These are phyloP conservation scores for Globodera rostochiensis DNA, from an alignment of 1,140 invertebrate genomes.

Conservation along the genomic window DNA sequence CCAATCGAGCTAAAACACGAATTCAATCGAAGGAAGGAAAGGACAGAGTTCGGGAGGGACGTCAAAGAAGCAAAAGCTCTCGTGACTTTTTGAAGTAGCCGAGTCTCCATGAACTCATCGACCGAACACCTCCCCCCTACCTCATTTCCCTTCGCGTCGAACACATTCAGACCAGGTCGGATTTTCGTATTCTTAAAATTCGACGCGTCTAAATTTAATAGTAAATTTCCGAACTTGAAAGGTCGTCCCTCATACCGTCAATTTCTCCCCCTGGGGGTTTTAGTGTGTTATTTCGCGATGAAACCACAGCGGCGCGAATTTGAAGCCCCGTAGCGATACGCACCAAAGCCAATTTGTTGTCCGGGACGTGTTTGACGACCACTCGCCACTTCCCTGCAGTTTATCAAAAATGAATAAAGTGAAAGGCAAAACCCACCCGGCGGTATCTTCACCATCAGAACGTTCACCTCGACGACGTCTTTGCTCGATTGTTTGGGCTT, in stretches of 20 bases:
- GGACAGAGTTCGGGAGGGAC: too few relatives aligned
- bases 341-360: conserved; percentile 47
- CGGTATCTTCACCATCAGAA: conserved; percentile 48
- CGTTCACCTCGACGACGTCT: conserved; percentile 49
- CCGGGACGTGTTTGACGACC: conserved; percentile 53
- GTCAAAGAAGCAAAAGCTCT: too few relatives aligned
- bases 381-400: conserved; percentile 60
- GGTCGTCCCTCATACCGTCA: neutral
- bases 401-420: neutral
- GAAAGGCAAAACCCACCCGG: neutral
- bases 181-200: conserved; percentile 36
- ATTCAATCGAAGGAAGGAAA: neutral
- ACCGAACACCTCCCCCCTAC: neutral
- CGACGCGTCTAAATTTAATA: conserved; percentile 4
- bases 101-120: too few relatives aligned
- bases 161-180: conserved; percentile 60
- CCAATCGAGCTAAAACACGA: conserved; percentile 48
- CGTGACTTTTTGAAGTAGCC: too few relatives aligned
- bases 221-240: neutral
- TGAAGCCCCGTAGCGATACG: conserved; percentile 51
- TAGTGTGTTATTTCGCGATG: conserved; percentile 24
- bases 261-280: conserved; percentile 9
- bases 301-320: conserved; percentile 40
- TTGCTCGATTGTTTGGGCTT: conserved; percentile 15
- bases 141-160: conserved; percentile 59